These are phyloP conservation scores for Cinara cedri DNA, from an alignment of 2,888 invertebrate species.

Conservation along the genomic window DNA sequence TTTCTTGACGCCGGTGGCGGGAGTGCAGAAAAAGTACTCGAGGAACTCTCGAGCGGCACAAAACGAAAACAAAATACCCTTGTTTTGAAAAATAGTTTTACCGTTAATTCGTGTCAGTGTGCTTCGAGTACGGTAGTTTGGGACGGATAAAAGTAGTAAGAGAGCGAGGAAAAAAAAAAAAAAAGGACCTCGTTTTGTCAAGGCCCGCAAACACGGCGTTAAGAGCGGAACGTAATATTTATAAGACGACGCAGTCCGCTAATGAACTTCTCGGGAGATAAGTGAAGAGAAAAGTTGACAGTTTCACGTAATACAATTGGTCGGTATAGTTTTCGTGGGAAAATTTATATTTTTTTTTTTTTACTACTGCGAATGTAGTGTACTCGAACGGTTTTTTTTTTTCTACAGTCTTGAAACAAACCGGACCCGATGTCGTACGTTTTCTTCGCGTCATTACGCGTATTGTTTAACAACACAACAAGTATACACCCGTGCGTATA, in stretches of 20 bases:
- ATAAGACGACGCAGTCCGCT: constrained; percentile 12
- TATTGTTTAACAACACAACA: too few species aligned
- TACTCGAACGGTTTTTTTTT: too few species aligned
- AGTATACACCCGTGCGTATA: too few species aligned
- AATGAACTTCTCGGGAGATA: constrained; percentile 17
- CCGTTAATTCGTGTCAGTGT: constrained; percentile 47
- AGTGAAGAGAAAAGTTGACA: not conserved
- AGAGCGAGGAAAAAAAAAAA: not conserved
- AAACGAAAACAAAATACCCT: constrained; percentile 51
- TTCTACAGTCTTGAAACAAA: too few species aligned
- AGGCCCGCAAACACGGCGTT: constrained; percentile 12
- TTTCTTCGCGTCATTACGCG: too few species aligned
- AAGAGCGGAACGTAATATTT: too few species aligned
- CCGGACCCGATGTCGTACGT: too few species aligned
- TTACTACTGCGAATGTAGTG: too few species aligned
- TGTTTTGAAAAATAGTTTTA: constrained; percentile 54
- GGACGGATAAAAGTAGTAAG: constrained; percentile 30
- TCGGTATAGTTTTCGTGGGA: too few species aligned
- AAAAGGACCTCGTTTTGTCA: constrained; percentile 33
- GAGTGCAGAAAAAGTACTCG: constrained; percentile 30
- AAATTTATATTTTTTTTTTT: too few species aligned
- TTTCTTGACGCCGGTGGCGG: constrained; percentile 21
- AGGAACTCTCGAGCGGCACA: constrained; percentile 19
- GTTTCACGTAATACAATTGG: not conserved
- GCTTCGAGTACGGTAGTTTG: constrained; percentile 51